A percentile compares a stretch with the other conserved stretches of the same genome.
Conservation (phyloP, 2,113 vertebrate species). For the Planiliza haematocheilus region DNA sequence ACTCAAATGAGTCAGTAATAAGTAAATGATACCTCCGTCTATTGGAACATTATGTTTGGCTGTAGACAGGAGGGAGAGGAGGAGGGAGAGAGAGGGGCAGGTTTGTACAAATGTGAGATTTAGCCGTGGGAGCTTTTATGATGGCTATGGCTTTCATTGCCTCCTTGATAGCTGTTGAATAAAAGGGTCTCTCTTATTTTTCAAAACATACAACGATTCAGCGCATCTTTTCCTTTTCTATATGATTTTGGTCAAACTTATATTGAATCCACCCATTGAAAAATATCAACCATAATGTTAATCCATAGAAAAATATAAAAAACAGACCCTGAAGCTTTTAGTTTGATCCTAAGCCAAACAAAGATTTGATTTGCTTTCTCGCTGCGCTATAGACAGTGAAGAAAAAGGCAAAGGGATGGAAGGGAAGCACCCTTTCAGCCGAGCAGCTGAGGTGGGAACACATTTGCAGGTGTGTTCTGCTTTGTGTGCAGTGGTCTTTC, state of each 20-base stretch:
- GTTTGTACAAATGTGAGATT: background rate
- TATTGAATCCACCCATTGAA: background rate
- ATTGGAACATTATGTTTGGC: background rate
- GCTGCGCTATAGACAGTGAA: slow-evolving; percentile 33
- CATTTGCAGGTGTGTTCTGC: slow-evolving; percentile 68
- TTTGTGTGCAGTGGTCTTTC: slow-evolving; percentile 74
- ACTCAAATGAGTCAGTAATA: background rate
- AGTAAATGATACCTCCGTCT: background rate
- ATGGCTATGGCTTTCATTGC: background rate
- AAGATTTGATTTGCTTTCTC: slow-evolving; percentile 47
- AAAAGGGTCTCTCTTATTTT: slow-evolving; percentile 12
- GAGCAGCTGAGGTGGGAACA: slow-evolving; percentile 62
- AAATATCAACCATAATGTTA: slow-evolving; percentile 34
- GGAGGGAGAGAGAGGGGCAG: background rate
- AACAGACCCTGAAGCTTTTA: slow-evolving; percentile 12
- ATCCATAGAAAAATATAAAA: slow-evolving; percentile 41
- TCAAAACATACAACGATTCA: background rate
- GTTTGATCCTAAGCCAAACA: slow-evolving; percentile 41
- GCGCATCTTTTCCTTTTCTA: background rate
- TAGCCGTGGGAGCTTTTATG: background rate
- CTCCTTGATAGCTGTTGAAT: slow-evolving; percentile 18
- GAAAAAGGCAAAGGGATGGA: slow-evolving; percentile 34
- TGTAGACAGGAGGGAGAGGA: background rate
- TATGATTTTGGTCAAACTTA: slow-evolving; percentile 23
- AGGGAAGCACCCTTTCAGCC: slow-evolving; percentile 56